Evolutionary conservation across 92 coral and sea anemone genomes (phyloP).

Genomic region (Porites evermanni): DNA sequence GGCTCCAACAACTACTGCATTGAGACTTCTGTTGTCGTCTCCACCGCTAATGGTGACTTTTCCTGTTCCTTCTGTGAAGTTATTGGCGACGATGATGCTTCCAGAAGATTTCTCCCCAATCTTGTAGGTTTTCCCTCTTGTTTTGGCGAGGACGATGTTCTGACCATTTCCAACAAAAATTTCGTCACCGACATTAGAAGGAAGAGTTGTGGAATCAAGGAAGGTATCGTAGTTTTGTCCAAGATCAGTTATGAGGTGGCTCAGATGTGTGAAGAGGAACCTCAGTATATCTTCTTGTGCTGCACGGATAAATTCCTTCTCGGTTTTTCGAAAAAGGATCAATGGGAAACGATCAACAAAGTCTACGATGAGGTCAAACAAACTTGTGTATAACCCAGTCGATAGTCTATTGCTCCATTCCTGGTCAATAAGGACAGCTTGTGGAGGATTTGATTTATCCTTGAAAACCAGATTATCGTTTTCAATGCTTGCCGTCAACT

Average conservation of each 20-base stretch:
- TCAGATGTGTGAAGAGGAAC: constrained; percentile 10
- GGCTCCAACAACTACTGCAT: constrained; percentile 32
- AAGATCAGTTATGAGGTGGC: constrained; percentile 1
- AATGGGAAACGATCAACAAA: constrained; percentile 36
- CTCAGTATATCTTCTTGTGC: neutral
- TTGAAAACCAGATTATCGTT: constrained; percentile 13
- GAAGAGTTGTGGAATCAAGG: constrained; percentile 35
- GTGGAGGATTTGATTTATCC: constrained; percentile 29
- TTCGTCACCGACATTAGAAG: constrained; percentile 14
- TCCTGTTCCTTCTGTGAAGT: constrained; percentile 18
- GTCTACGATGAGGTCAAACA: constrained; percentile 25
- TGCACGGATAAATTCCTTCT: constrained; percentile 2
- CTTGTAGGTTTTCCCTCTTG: constrained; percentile 30
- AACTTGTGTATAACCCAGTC: neutral
- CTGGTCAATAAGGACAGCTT: constrained; percentile 29
- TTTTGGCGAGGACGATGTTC: constrained; percentile 42
- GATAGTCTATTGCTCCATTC: neutral
- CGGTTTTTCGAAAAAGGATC: constrained; percentile 13
- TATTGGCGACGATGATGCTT: constrained; percentile 34
- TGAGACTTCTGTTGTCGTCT: neutral
- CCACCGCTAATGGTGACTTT: constrained; percentile 19
- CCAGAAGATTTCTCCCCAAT: constrained; percentile 18
- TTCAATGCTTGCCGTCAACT: constrained; percentile 13
- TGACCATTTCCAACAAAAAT: constrained; percentile 46
- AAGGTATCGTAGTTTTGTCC: constrained; percentile 32